Percentiles rank a stretch among this genome's conserved stretches.
phyloP scores from a whole-genome alignment of 2,797 vertebrate genomes.

The Clarias platycephalus region DNA sequence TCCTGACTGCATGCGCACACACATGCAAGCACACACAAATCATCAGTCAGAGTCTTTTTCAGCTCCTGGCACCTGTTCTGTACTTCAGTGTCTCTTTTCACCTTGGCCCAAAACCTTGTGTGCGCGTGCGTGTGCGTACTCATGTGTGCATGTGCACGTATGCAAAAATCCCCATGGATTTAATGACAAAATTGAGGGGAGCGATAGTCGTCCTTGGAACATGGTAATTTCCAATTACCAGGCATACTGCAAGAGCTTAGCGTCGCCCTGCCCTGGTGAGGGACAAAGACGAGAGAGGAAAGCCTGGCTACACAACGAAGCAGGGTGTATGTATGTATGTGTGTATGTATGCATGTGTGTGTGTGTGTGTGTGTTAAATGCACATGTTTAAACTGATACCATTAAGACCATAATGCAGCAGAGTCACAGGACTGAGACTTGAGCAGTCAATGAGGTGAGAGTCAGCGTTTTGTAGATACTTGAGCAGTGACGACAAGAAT shows the following conservation, averaged over 20 bases:
- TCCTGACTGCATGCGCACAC: neutral
- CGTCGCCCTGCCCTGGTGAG: neutral
- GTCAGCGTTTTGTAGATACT: conserved; percentile 18
- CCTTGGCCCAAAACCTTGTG: conserved; percentile 54
- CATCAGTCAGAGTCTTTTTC: conserved; percentile 2
- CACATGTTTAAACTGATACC: neutral
- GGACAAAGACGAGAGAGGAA: neutral
- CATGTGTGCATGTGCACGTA: neutral
- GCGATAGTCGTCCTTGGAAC: conserved; percentile 24
- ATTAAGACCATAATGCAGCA: neutral
- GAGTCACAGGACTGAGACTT: conserved; percentile 7
- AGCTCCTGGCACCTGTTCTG: conserved; percentile 15
- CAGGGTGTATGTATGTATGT: neutral
- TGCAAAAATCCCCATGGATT: conserved; percentile 12
- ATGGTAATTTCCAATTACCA: conserved; percentile 50
- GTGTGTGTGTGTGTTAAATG: too few species aligned
- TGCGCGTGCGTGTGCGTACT: neutral
- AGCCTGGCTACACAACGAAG: neutral
- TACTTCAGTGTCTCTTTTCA: conserved; percentile 34
- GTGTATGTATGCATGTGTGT: neutral
- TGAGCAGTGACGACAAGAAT: conserved; percentile 1
- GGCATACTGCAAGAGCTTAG: conserved; percentile 25
- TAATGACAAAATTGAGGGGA: neutral
- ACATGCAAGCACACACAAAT: conserved; percentile 40
- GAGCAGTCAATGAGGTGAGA: neutral